Evolutionary conservation across 2,113 vertebrate genomes (phyloP).

Genomic region (Manacus vitellinus): DNA sequence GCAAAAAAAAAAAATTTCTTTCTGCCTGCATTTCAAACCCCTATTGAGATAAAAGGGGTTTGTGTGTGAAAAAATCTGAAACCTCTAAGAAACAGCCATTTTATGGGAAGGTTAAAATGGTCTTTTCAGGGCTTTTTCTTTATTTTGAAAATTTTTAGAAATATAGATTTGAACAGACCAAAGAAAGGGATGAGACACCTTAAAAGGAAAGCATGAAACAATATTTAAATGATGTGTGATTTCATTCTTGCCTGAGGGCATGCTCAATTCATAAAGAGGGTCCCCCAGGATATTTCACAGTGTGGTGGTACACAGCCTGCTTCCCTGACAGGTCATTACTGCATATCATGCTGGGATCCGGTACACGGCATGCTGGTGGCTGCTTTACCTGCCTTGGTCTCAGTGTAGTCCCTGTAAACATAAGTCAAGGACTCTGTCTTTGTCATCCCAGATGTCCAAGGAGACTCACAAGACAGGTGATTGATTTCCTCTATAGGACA

Average conservation of each 20-base stretch:
- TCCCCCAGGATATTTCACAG: constrained; percentile 81
- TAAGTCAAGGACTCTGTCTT: background rate
- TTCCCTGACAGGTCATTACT: constrained; percentile 88
- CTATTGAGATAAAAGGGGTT: background rate
- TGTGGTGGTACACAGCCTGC: constrained; percentile 65
- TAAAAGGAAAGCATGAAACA: constrained; percentile 52
- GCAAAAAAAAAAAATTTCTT: background rate
- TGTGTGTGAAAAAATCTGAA: background rate
- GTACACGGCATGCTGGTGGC: background rate
- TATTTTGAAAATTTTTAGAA: constrained; percentile 47
- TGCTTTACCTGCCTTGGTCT: constrained; percentile 3
- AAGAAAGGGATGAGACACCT: constrained; percentile 6
- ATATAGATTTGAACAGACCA: background rate
- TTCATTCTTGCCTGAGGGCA: constrained; percentile 70
- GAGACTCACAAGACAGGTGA: constrained; percentile 30
- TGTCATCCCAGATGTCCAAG: constrained; percentile 45
- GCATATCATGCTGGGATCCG: constrained; percentile 74
- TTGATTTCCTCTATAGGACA: constrained; percentile 46
- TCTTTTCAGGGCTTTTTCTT: constrained; percentile 21
- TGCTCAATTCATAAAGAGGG: constrained; percentile 79
- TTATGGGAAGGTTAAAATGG: background rate
- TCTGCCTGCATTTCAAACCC: background rate
- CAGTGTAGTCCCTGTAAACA: constrained; percentile 2
- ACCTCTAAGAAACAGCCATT: constrained; percentile 10
- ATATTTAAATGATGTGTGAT: constrained; percentile 75